Evolutionary conservation across 92 coral and sea anemone genomes (phyloP).

Genomic region (Blastomussa wellsi): DNA sequence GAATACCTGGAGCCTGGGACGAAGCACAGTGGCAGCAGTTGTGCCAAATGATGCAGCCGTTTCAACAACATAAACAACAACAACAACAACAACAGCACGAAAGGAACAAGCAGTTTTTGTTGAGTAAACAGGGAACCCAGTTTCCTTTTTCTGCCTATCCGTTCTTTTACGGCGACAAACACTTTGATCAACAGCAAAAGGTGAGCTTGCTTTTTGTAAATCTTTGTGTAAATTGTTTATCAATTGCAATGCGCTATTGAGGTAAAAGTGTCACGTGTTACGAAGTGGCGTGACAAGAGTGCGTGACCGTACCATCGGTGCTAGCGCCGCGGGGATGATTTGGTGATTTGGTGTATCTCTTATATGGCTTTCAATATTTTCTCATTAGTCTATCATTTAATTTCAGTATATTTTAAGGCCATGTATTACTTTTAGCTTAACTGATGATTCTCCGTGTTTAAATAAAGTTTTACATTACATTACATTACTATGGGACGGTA

Average conservation of each 20-base stretch:
- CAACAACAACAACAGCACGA: conserved; percentile 36
- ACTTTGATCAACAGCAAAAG: conserved; percentile 36
- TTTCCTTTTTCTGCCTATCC: conserved; percentile 29
- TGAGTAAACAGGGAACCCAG: conserved; percentile 22
- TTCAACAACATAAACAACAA: conserved; percentile 62
- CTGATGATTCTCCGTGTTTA: too few species aligned
- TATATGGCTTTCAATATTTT: neutral
- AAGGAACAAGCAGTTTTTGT: conserved; percentile 26
- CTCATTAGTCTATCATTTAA: neutral
- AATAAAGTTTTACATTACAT: too few species aligned
- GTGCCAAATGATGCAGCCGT: conserved; percentile 62
- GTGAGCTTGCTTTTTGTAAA: neutral
- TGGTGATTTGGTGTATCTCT: neutral
- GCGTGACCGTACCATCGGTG: neutral
- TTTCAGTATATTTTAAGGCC: neutral
- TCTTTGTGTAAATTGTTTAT: neutral
- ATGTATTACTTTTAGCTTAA: too few species aligned
- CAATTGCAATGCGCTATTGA: neutral
- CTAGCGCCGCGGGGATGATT: neutral
- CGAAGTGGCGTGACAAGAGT: neutral
- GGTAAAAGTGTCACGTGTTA: neutral
- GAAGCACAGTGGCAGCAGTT: conserved; percentile 82
- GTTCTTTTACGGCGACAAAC: conserved; percentile 27
- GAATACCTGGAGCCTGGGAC: conserved; percentile 62
- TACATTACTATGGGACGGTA: too few species aligned